Evolutionary conservation across 2,113 vertebrate species (phyloP).

Genomic region (Gambusia holbrooki): DNA sequence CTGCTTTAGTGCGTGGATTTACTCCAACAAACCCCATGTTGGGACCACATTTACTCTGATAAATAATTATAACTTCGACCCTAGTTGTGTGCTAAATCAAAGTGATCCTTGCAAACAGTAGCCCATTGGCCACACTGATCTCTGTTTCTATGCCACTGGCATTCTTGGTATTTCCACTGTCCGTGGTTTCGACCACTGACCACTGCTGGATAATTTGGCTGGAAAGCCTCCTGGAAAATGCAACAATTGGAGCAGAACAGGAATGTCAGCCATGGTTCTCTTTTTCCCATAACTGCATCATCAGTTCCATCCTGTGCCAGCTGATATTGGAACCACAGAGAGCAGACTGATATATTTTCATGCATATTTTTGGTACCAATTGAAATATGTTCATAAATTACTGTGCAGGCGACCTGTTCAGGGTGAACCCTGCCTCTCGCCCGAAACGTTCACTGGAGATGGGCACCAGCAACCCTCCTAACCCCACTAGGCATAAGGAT

Average conservation of each 20-base stretch:
- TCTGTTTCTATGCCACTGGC: conserved; percentile 57
- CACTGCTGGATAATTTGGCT: conserved; percentile 73
- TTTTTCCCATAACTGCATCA: conserved; percentile 48
- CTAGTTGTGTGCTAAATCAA: conserved; percentile 17
- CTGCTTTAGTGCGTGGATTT: conserved; percentile 24
- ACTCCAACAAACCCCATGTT: conserved; percentile 4
- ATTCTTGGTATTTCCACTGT: conserved; percentile 75
- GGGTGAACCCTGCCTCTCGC: too few relatives aligned
- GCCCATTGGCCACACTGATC: conserved; percentile 59
- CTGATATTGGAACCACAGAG: conserved; percentile 25
- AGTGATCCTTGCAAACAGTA: conserved; percentile 54
- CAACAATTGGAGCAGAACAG: conserved; percentile 52
- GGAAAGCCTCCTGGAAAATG: conserved; percentile 76
- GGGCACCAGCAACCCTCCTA: too few relatives aligned
- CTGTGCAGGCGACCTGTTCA: neutral
- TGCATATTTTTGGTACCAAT: neutral
- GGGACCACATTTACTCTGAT: conserved; percentile 14
- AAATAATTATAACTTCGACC: conserved; percentile 10
- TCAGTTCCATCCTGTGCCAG: conserved; percentile 37
- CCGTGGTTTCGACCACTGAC: conserved; percentile 76
- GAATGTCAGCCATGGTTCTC: conserved; percentile 54
- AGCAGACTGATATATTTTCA: neutral
- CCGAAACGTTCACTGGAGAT: too few relatives aligned
- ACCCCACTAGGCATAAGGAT: too few relatives aligned
- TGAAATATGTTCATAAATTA: conserved; percentile 1